A percentile compares a stretch with the other conserved stretches of the same genome.
Evolutionary conservation across 2,888 invertebrate species (phyloP).

Genomic region (Chymomyza procnemis): DNA sequence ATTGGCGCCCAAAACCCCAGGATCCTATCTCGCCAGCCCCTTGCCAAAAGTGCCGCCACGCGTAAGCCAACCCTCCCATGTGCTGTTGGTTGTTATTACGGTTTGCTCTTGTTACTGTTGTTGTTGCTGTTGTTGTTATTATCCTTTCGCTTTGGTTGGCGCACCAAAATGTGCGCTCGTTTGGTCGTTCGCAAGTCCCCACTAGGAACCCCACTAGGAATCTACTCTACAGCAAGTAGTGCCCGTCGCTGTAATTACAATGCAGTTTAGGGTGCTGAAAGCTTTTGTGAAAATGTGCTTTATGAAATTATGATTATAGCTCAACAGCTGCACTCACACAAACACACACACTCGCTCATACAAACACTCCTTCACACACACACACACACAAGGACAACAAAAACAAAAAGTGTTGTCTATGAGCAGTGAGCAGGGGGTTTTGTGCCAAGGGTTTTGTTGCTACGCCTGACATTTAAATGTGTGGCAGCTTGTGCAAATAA

Average conservation of each 20-base stretch:
- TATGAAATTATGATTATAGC: conserved; percentile 76
- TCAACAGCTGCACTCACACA: conserved; percentile 63
- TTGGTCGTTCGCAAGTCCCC: conserved; percentile 40
- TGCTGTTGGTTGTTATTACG: conserved; percentile 2
- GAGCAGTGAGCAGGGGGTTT: neutral
- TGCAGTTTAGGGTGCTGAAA: conserved; percentile 74
- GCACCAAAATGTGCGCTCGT: conserved; percentile 51
- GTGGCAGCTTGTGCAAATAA: conserved; percentile 71
- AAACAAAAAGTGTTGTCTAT: conserved; percentile 24
- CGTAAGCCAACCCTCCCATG: neutral
- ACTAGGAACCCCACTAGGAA: neutral
- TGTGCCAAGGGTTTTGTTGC: neutral
- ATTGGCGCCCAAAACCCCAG: conserved; percentile 2
- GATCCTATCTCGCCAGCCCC: neutral
- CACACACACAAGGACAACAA: neutral
- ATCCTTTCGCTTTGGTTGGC: conserved; percentile 67
- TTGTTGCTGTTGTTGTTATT: conserved; percentile 60
- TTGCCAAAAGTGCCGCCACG: neutral
- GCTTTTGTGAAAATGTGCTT: conserved; percentile 75
- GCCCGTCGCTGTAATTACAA: conserved; percentile 61
- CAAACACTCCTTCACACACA: too few relatives aligned
- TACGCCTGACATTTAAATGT: conserved; percentile 61
- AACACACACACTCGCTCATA: neutral
- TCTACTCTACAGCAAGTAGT: neutral
- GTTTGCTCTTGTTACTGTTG: conserved; percentile 34